These are phyloP conservation scores for Poecilus cupreus DNA, from an alignment of 2,888 invertebrate genomes.

Conservation along the genomic window DNA sequence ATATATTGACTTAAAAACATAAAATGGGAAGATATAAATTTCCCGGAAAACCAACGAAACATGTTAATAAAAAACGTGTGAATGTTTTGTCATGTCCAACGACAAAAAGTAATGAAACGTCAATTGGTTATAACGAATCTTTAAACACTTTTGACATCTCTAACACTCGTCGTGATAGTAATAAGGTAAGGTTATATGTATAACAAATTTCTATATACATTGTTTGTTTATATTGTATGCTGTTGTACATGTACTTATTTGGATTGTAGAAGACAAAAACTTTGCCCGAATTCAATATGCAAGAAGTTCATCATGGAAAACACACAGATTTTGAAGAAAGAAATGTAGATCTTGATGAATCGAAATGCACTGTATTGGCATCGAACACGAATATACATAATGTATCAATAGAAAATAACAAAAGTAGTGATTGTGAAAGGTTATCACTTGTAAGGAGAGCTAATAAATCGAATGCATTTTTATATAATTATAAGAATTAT, in stretches of 20 bases:
- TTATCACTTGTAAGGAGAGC: slow-evolving; percentile 33
- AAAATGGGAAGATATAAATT: slow-evolving; percentile 87
- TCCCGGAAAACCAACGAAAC: slow-evolving; percentile 92
- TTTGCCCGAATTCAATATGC: slow-evolving; percentile 12
- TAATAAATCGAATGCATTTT: slow-evolving; percentile 49
- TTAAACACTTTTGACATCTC: not conserved
- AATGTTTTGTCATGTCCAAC: slow-evolving; percentile 82
- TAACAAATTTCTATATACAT: not conserved
- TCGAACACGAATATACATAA: slow-evolving; percentile 2
- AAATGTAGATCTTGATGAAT: slow-evolving; percentile 2
- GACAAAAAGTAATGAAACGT: slow-evolving; percentile 64
- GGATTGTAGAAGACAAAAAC: not conserved
- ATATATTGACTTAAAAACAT: slow-evolving; percentile 12
- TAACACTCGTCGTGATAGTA: slow-evolving; percentile 68
- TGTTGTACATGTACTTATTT: not conserved
- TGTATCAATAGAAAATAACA: not conserved
- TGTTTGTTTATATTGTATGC: not conserved
- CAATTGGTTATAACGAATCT: slow-evolving; percentile 49
- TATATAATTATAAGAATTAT: slow-evolving; percentile 52
- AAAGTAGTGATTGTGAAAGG: slow-evolving; percentile 38
- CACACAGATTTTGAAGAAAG: slow-evolving; percentile 2
- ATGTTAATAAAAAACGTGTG: slow-evolving; percentile 89
- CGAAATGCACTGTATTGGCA: not conserved
- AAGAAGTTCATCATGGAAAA: slow-evolving; percentile 24
- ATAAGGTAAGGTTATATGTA: slow-evolving; percentile 68